phyloP scores from a whole-genome alignment of 2,888 invertebrate genomes.

The Drosophila gaucha region DNA sequence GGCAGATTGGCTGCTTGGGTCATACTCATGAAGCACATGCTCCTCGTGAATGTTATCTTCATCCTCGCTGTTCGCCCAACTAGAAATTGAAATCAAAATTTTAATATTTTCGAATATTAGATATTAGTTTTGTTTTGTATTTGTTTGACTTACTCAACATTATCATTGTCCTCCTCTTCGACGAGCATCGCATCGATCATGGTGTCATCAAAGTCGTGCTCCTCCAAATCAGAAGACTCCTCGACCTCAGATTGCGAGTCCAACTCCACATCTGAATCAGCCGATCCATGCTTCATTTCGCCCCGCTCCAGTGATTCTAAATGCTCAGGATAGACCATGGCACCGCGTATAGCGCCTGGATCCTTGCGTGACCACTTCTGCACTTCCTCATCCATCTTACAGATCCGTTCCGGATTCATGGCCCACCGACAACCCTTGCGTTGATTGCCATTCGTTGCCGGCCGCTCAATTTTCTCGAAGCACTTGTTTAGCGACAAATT shows the following conservation, averaged over 20 bases:
- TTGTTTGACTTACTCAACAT: slow-evolving; percentile 83
- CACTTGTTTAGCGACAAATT: slow-evolving; percentile 99
- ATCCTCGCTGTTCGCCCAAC: slow-evolving; percentile 54
- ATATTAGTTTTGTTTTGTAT: too few species aligned
- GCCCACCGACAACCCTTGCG: slow-evolving; percentile 97
- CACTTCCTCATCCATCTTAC: slow-evolving; percentile 99
- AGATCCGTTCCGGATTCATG: slow-evolving; percentile 96
- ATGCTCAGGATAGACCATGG: slow-evolving; percentile 97
- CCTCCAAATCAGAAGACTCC: slow-evolving; percentile 86
- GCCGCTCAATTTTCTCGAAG: slow-evolving; percentile 99
- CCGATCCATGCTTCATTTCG: slow-evolving; percentile 92
- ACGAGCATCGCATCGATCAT: slow-evolving; percentile 85
- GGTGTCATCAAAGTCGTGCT: slow-evolving; percentile 86
- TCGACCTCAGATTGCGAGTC: slow-evolving; percentile 85
- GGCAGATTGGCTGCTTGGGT: slow-evolving; percentile 22
- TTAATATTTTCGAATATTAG: not conserved
- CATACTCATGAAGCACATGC: slow-evolving; percentile 49
- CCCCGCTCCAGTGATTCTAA: slow-evolving; percentile 93
- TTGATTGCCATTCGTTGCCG: slow-evolving; percentile 93
- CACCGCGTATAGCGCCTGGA: slow-evolving; percentile 94
- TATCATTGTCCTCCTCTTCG: slow-evolving; percentile 85
- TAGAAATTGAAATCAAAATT: not conserved
- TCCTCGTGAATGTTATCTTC: slow-evolving; percentile 56
- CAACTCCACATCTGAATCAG: slow-evolving; percentile 87
- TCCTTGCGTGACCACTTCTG: slow-evolving; percentile 99